Base-by-base conservation (phyloP, 1,140 invertebrate species). In the Saxidomus purpurata region DNA sequence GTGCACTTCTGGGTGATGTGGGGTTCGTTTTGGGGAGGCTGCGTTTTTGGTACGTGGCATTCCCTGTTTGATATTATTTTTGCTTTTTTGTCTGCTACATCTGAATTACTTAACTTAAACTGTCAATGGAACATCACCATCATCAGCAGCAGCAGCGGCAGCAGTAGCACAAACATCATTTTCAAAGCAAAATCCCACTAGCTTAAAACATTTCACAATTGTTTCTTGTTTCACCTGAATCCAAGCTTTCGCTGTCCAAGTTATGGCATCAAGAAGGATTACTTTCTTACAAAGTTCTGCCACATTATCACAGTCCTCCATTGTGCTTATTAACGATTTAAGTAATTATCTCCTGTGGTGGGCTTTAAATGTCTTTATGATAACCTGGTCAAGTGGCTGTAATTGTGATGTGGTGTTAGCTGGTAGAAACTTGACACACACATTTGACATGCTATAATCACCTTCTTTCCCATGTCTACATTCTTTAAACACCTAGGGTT, bases 371-470 rank as follows among this genome's bases (percentile, higher is more conserved):
- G 89, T 81, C 0, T 71, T 19, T 17, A 92, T 93, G 9, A 91
- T 90, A 17, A 84, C 83, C 3, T 83, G 71, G 69, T 93, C 89
- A 0, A 89, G 49, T 19, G 90, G 90, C 49, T 92, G 91, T 0
- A 87, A n/a, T 11, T 89, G 82, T 9, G 82, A 84, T 0, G 90
- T 91, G 0, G 83, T 91, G 52, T 90, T 92, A 40, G 95, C 91
- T 52, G 96, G 96, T 36, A 96, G 92, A 92, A 95, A 96, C 25
- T 93, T 92, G 1, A 95, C 83, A 92, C 93, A 95, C 8, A 96
- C 92, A 90, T 92, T 91, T 22, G 94, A 89, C 63, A 94, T 87
- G 47, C 52, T 34, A 15, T 89, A 63, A 52, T 59, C 77, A 59
- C 38, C 52, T 8, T 36, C 80, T 31, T 89, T 59, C 52, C 74